Percentiles rank a stretch among this genome's conserved stretches.
These are phyloP conservation scores for Galeopsomyia nigrocyanea DNA, from an alignment of 2,888 invertebrate species.

Conservation along the genomic window DNA sequence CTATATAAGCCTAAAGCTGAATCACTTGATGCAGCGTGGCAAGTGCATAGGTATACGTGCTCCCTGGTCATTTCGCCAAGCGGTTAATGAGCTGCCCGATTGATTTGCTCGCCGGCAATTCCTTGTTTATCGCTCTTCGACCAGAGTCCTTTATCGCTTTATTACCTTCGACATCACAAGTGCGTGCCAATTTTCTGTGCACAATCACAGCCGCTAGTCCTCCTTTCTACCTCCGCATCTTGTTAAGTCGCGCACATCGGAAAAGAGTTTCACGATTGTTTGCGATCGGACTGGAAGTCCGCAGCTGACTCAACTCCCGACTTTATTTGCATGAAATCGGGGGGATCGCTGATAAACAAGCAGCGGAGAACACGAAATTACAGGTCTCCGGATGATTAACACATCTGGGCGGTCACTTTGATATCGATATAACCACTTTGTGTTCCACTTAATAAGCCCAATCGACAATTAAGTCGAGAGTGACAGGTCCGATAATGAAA, in stretches of 20 bases:
- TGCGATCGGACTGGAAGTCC: no score
- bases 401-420: conserved; percentile 5
- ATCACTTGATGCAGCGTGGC: not conserved
- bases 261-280: no score
- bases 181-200: not conserved
- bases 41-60: not conserved
- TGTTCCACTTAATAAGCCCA: conserved; percentile 15
- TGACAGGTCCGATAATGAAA: not conserved
- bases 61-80: not conserved
- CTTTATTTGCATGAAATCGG: not conserved
- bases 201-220: no score
- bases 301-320: no score
- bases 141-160: conserved; percentile 25
- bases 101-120: conserved; percentile 22
- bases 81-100: conserved; percentile 34
- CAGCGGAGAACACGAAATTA: conserved; percentile 15
- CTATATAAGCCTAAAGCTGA: not conserved
- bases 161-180: conserved; percentile 2
- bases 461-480: conserved; percentile 6
- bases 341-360: not conserved
- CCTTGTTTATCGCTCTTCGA: conserved; percentile 14
- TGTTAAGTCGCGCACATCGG: no score
- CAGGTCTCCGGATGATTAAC: conserved; percentile 22
- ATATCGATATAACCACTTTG: conserved; percentile 16
- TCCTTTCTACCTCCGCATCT: no score